These are phyloP conservation scores for Sycophila sp. DNA, from an alignment of 1,140 invertebrate species.

Conservation along the genomic window DNA sequence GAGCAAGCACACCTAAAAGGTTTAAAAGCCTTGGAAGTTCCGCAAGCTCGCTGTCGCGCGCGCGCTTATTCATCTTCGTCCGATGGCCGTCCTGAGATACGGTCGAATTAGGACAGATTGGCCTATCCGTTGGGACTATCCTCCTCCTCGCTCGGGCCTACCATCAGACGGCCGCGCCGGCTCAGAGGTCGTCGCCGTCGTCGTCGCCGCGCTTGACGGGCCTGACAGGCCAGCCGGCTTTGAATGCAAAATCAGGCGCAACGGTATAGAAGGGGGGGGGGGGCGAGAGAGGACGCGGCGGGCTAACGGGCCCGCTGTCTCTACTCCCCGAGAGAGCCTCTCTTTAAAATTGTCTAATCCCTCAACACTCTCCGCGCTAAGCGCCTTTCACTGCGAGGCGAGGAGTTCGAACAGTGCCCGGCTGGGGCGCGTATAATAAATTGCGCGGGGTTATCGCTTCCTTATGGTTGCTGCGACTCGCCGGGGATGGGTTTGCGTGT, in stretches of 20 bases:
- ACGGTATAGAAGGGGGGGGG: neutral
- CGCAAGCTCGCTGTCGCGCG: no score
- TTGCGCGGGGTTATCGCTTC: neutral
- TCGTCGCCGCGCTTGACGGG: neutral
- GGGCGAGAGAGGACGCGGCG: neutral
- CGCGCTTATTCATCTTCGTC: no score
- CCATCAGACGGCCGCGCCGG: neutral
- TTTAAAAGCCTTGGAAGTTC: no score
- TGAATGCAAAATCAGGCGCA: constrained; percentile 29
- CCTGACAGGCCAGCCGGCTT: constrained; percentile 8
- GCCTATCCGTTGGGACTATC: no score
- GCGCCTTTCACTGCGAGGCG: neutral
- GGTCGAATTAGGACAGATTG: no score
- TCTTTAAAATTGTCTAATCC: constrained; percentile 26
- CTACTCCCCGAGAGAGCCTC: neutral
- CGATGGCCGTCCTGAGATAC: no score
- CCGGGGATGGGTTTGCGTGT: neutral
- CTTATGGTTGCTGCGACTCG: neutral
- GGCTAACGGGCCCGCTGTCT: constrained; percentile 1
- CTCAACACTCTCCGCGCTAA: constrained; percentile 7
- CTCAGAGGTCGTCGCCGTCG: neutral
- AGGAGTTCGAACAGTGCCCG: no score
- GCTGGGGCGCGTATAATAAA: neutral
- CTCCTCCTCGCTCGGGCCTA: neutral
- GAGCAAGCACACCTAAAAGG: no score